These are phyloP conservation scores for Halocynthia aurantium DNA, from an alignment of 23 tunicate species.

Conservation along the genomic window DNA sequence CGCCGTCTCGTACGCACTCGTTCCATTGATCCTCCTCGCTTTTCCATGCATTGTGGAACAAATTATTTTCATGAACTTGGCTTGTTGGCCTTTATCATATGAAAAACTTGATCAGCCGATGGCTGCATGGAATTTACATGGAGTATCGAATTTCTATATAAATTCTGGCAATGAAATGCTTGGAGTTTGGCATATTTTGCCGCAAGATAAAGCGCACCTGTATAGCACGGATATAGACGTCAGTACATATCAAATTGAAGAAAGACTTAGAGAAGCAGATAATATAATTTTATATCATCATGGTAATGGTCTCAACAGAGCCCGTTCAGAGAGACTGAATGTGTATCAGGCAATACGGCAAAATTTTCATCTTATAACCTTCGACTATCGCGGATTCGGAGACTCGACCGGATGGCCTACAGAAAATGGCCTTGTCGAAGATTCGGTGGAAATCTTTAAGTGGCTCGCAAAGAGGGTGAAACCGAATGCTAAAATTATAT, in stretches of 20 bases:
- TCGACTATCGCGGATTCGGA: constrained; percentile 90
- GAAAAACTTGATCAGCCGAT: background rate
- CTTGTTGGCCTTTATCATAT: background rate
- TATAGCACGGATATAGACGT: background rate
- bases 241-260: background rate
- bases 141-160: background rate
- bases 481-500: constrained; percentile 26
- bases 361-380: constrained; percentile 63
- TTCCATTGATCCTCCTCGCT: background rate
- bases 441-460: constrained; percentile 30
- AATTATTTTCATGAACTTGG: constrained; percentile 11
- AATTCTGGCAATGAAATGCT: constrained; percentile 22
- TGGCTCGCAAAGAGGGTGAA: constrained; percentile 34
- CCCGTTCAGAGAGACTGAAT: constrained; percentile 31
- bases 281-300: constrained; percentile 68
- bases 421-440: constrained; percentile 56
- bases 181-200: constrained; percentile 76
- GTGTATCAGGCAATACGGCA: constrained; percentile 24
- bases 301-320: constrained; percentile 75
- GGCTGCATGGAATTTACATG: background rate
- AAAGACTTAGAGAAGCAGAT: constrained; percentile 28
- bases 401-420: constrained; percentile 72
- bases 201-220: constrained; percentile 16
- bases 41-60: constrained; percentile 19
- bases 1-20: background rate